These are phyloP conservation scores for Aporophyla nigra DNA, from an alignment of 2,888 invertebrate species.

Conservation along the genomic window DNA sequence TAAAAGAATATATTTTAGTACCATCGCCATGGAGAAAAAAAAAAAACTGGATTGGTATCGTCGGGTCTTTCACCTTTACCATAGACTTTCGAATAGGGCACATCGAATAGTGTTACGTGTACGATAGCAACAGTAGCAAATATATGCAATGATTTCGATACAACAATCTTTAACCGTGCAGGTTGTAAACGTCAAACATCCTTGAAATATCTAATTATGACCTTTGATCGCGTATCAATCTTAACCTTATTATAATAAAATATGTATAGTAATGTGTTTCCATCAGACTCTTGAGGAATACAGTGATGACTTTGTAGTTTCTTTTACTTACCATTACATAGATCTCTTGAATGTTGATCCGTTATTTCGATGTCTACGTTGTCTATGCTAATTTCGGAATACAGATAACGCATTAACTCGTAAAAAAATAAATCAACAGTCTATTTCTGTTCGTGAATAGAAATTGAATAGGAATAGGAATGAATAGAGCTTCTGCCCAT, in stretches of 20 bases:
- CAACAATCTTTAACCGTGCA: slow-evolving; percentile 14
- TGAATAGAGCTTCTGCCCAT: slow-evolving; percentile 39
- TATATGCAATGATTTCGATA: slow-evolving; percentile 13
- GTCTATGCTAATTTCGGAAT: slow-evolving; percentile 62
- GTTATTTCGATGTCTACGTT: slow-evolving; percentile 37
- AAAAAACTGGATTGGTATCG: slow-evolving; percentile 28
- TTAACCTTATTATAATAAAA: slow-evolving; percentile 26
- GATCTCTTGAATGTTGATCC: slow-evolving; percentile 33
- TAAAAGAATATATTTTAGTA: slow-evolving; percentile 28
- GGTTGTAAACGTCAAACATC: slow-evolving; percentile 29
- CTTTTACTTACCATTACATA: slow-evolving; percentile 28
- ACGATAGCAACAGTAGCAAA: slow-evolving; percentile 18
- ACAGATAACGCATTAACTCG: slow-evolving; percentile 59
- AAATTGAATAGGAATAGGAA: slow-evolving; percentile 39
- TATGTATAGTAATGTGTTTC: slow-evolving; percentile 20
- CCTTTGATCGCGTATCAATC: slow-evolving; percentile 53
- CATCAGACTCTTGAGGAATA: slow-evolving; percentile 17
- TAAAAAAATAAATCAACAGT: slow-evolving; percentile 53
- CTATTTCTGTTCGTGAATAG: slow-evolving; percentile 54
- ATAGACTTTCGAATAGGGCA: slow-evolving; percentile 32
- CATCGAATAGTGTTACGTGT: not conserved
- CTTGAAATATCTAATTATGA: slow-evolving; percentile 51
- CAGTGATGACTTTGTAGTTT: slow-evolving; percentile 23
- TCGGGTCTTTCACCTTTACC: slow-evolving; percentile 60
- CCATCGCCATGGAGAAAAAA: slow-evolving; percentile 1